These are phyloP conservation scores for Cynaeus angustus DNA, from an alignment of 2,888 invertebrate genomes.

Conservation along the genomic window DNA sequence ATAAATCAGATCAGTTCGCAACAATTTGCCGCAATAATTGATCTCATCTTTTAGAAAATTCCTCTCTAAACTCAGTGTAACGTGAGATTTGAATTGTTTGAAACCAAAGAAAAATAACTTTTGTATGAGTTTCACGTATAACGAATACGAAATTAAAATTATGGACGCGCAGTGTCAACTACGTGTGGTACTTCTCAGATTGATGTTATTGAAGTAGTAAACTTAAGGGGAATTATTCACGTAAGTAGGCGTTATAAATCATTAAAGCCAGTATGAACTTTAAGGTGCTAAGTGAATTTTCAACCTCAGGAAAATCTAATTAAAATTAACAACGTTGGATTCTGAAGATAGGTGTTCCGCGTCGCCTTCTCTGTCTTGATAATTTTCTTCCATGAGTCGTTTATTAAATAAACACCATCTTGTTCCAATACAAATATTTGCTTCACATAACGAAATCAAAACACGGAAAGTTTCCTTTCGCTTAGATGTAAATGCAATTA, in stretches of 20 bases:
- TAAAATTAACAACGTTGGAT: constrained; percentile 42
- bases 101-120: background rate
- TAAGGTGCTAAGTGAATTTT: constrained; percentile 43
- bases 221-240: constrained; percentile 30
- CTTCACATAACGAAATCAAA: constrained; percentile 41
- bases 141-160: constrained; percentile 28
- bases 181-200: constrained; percentile 15
- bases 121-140: constrained; percentile 18
- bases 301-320: constrained; percentile 44
- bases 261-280: constrained; percentile 34
- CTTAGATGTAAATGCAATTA: constrained; percentile 41
- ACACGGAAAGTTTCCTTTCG: constrained; percentile 9
- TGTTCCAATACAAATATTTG: constrained; percentile 42
- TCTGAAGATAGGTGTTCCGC: constrained; percentile 20
- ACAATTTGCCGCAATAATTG: constrained; percentile 32
- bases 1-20: constrained; percentile 33
- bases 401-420: constrained; percentile 40
- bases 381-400: constrained; percentile 25
- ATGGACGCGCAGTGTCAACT: constrained; percentile 5
- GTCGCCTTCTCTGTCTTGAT: background rate
- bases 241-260: constrained; percentile 43
- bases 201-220: constrained; percentile 41
- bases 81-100: no score
- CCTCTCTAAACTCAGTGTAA: no score
- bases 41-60: background rate